These are phyloP conservation scores for Brienomyrus brachyistius DNA, from an alignment of 2,113 vertebrate genomes.

Conservation along the genomic window DNA sequence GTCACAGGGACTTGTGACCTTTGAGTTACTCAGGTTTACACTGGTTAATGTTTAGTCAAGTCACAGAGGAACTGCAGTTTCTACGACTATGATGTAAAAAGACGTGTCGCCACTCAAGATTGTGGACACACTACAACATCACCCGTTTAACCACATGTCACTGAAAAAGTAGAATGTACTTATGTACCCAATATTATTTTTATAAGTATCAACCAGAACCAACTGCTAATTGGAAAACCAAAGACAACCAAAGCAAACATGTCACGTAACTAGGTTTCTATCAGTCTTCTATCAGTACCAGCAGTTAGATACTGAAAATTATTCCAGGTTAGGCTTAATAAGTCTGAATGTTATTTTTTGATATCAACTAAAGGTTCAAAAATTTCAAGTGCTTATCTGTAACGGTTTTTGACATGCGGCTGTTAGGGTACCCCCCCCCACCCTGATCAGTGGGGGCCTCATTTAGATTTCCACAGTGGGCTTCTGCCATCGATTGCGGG, in stretches of 20 bases:
- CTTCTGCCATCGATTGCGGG: neutral
- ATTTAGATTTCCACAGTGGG: neutral
- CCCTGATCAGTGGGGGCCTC: neutral
- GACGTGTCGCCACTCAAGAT: neutral
- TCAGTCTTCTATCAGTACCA: neutral
- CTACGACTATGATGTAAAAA: neutral
- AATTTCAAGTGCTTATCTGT: neutral
- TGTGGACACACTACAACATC: neutral
- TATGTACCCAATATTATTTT: neutral
- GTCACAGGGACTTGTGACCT: neutral
- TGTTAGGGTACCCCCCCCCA: neutral
- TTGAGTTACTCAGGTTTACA: neutral
- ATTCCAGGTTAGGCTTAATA: neutral
- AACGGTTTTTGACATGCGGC: neutral
- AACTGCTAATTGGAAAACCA: neutral
- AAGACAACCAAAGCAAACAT: neutral
- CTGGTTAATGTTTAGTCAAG: conserved; percentile 16
- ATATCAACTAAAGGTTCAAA: neutral
- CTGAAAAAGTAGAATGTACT: no score
- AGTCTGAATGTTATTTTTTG: neutral
- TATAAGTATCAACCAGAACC: neutral
- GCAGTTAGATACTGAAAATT: neutral
- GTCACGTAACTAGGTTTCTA: neutral
- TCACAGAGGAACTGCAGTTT: neutral
- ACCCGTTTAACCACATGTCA: neutral